These are phyloP conservation scores for Acropternis orthonyx DNA, from an alignment of 2,797 vertebrate species.

Conservation along the genomic window DNA sequence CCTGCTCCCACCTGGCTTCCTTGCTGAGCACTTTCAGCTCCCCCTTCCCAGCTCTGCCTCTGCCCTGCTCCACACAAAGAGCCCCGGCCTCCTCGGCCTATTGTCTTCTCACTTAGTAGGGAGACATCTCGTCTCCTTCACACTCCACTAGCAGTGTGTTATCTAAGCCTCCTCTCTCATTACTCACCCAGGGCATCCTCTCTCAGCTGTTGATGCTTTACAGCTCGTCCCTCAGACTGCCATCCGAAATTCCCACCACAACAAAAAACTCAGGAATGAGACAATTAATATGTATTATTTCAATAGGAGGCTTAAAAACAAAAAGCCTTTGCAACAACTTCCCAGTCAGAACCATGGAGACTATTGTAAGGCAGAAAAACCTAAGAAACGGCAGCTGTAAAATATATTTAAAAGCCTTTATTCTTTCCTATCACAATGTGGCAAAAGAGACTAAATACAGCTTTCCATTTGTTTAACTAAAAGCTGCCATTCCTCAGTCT, in stretches of 20 bases:
- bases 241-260: not conserved
- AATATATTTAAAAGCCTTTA: slow-evolving; percentile 67
- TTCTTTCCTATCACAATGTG: slow-evolving; percentile 73
- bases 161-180: not conserved
- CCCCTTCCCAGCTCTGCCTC: not conserved
- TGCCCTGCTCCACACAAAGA: not conserved
- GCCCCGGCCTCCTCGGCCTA: not conserved
- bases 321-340: slow-evolving; percentile 56
- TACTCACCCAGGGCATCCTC: not conserved
- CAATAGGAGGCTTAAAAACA: slow-evolving; percentile 66
- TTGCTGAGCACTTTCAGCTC: not conserved
- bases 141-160: not conserved
- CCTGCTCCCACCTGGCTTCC: not conserved
- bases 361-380: slow-evolving; percentile 63
- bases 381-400: slow-evolving; percentile 67
- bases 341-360: slow-evolving; percentile 52
- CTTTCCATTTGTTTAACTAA: slow-evolving; percentile 76
- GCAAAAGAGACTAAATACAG: slow-evolving; percentile 74
- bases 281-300: slow-evolving; percentile 53
- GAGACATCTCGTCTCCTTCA: not conserved
- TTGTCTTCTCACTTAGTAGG: not conserved
- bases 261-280: slow-evolving; percentile 37
- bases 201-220: not conserved
- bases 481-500: slow-evolving; percentile 75
- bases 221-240: accelerated